A percentile compares a stretch with the other conserved stretches of the same genome.
Conservation (phyloP, 2,113 vertebrate species). For the Leptodactylus fuscus region DNA sequence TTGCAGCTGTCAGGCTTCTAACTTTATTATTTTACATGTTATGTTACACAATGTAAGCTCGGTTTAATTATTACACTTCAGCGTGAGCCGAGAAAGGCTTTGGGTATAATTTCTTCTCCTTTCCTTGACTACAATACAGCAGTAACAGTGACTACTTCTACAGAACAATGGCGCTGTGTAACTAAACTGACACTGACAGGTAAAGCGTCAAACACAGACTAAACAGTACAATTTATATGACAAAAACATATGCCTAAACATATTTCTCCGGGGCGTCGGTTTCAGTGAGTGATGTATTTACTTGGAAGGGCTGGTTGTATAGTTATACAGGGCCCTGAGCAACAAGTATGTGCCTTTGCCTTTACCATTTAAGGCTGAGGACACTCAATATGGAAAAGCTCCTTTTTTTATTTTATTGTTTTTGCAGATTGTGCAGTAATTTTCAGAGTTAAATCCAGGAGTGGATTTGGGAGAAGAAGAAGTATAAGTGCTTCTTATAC, state of each 20-base stretch:
- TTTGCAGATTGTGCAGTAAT: no score
- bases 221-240: slow-evolving; percentile 6
- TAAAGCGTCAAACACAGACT: slow-evolving; percentile 8
- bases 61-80: slow-evolving; percentile 1
- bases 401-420: no score
- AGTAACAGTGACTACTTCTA: not conserved
- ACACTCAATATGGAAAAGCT: no score
- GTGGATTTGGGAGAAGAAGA: no score
- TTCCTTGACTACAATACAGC: not conserved
- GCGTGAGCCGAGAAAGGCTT: not conserved
- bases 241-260: not conserved
- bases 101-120: not conserved
- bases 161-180: not conserved
- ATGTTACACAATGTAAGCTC: slow-evolving; percentile 5
- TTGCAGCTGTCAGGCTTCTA: slow-evolving; percentile 22
- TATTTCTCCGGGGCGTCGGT: not conserved
- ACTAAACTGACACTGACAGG: not conserved
- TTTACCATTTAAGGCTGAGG: not conserved
- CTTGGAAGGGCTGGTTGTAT: not conserved
- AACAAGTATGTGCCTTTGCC: not conserved
- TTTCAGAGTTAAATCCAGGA: no score
- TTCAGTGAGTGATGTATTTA: not conserved
- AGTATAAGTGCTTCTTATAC: no score
- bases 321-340: not conserved
- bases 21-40: slow-evolving; percentile 10